These are phyloP conservation scores for Terrapene triunguis DNA, from an alignment of 2,113 vertebrate genomes.

Conservation along the genomic window DNA sequence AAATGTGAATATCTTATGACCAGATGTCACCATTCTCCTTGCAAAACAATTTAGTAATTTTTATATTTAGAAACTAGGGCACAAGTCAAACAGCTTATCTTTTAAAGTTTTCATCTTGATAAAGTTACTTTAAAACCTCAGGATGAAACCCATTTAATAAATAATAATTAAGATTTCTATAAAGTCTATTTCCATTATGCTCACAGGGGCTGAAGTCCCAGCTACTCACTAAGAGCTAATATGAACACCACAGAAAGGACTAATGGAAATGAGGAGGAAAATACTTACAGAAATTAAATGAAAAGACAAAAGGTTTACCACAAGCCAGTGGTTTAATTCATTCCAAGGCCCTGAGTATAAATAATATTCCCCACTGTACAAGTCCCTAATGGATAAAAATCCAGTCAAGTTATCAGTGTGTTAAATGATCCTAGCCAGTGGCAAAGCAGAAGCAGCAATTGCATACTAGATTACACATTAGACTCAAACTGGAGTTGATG, in stretches of 20 bases:
- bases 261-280: background rate
- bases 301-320: background rate
- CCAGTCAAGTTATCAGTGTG: constrained; percentile 4
- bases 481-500: constrained; percentile 25
- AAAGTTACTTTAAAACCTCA: background rate
- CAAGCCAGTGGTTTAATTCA: constrained; percentile 2
- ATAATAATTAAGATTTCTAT: background rate
- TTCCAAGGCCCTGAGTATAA: background rate
- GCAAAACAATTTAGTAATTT: background rate
- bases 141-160: background rate
- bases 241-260: constrained; percentile 7
- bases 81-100: background rate
- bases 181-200: background rate
- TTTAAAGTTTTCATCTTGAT: background rate
- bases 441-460: constrained; percentile 38
- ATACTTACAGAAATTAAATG: constrained; percentile 14
- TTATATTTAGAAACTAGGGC: background rate
- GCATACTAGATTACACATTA: background rate
- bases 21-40: background rate
- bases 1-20: background rate
- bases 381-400: constrained; percentile 3
- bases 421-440: constrained; percentile 26
- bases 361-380: constrained; percentile 17
- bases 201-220: constrained; percentile 9
- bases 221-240: background rate